Conservation (phyloP, 2,888 invertebrate species). For the Drosophila colorata region DNA sequence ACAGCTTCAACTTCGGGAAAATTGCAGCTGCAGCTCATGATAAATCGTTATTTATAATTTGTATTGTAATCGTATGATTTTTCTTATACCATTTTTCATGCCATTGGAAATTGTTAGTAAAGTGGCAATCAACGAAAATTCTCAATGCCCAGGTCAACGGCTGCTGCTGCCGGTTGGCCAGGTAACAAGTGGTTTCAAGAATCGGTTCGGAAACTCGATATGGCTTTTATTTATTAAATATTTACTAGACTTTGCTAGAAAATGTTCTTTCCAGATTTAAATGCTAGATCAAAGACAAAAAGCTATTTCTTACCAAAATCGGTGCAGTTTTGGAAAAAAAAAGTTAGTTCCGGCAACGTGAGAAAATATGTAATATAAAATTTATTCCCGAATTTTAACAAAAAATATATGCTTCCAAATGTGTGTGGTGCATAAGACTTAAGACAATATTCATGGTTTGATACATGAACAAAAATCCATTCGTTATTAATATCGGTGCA, state of each 20-base stretch:
- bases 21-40: slow-evolving; percentile 60
- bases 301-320: too few species aligned
- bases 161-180: slow-evolving; percentile 6
- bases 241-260: background rate
- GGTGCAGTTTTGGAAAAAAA: too few species aligned
- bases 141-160: slow-evolving; percentile 5
- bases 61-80: slow-evolving; percentile 66
- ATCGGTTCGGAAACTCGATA: slow-evolving; percentile 14
- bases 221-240: background rate
- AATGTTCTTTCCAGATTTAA: background rate
- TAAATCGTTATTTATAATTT: slow-evolving; percentile 81
- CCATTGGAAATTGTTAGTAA: slow-evolving; percentile 37
- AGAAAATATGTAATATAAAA: too few species aligned
- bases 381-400: too few species aligned
- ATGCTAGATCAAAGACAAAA: too few species aligned
- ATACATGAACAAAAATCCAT: too few species aligned
- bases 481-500: too few species aligned
- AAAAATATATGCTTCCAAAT: too few species aligned
- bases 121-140: slow-evolving; percentile 53
- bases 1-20: slow-evolving; percentile 24
- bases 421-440: too few species aligned
- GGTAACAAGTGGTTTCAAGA: slow-evolving; percentile 11
- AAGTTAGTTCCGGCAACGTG: too few species aligned
- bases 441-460: too few species aligned
- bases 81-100: slow-evolving; percentile 27